Evolutionary conservation across 2,797 vertebrate genomes (phyloP), one percentile per base, ranked within the genome.

Genomic region (Mallotus villosus): DNA sequence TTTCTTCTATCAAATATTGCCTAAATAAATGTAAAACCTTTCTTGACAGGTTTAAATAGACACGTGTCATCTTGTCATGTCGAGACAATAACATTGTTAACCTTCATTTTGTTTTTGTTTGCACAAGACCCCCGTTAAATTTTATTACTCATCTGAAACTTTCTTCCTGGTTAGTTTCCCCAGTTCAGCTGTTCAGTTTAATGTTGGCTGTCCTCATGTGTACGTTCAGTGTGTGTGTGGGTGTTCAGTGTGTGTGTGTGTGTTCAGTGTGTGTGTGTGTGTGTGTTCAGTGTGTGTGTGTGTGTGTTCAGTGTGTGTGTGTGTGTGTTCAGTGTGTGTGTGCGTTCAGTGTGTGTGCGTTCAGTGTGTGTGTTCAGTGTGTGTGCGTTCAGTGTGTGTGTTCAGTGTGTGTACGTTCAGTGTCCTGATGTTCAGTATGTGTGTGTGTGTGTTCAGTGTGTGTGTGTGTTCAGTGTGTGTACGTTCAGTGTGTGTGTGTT

Each of bases 161-260:
- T 16, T 61, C 67, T 55, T 51, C 6, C 24, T 17, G 11, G 21
- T 74, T 66, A 72, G 60, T 81, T 78, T 76, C 72, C 74, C 34
- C 53, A 67, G 74, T 73, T 76, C 55, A 24, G 34, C 57, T 60
- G 22, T 60, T 60, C 9, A 70, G 24, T 25, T 60, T 19, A 25
- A 41, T 60, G 34, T 21, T 58, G 68, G 11, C 37, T 46, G 41
- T 46, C 41, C 41, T 46, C 5, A 32, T 59, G 34, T 37, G 34
- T 37, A 64, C 37, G n/a, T n/a, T n/a, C n/a, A n/a, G n/a, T n/a
- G n/a, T n/a, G n/a, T 27, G 34, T 37, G 34, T 37, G 5, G 3
- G 34, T n/a, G n/a, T n/a, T n/a, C n/a, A n/a, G n/a, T n/a, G n/a
- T n/a, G n/a, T n/a, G 60, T 75, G 67, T 68, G 66, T 59, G 72